phyloP scores from a whole-genome alignment of 2,888 invertebrate species.

The Acheta domesticus region DNA sequence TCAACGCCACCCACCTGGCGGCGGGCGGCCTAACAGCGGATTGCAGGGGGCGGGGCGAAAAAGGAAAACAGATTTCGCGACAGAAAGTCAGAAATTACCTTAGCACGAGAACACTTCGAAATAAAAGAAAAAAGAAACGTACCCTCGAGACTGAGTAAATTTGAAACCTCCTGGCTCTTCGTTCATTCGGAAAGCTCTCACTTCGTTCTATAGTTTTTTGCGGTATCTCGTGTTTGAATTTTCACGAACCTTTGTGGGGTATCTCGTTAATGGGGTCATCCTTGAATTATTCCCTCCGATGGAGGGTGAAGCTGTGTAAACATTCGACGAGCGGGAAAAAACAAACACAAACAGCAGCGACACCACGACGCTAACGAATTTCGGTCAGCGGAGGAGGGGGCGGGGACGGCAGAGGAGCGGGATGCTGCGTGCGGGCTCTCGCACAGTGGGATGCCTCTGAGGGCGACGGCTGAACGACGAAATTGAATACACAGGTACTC shows the following conservation, averaged over 20 bases:
- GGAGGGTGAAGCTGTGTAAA: conserved; percentile 8
- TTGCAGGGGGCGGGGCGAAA: background rate
- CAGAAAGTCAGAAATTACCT: no score
- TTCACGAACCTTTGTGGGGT: background rate
- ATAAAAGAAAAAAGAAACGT: no score
- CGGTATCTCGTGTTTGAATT: conserved; percentile 10
- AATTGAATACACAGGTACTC: no score
- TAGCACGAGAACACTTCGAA: no score
- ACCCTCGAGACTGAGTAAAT: background rate
- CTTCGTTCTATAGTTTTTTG: background rate
- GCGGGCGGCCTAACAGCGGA: background rate
- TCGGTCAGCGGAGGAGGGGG: background rate
- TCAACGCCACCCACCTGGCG: background rate
- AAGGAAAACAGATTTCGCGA: background rate
- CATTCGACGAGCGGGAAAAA: background rate
- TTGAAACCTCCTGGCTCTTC: background rate
- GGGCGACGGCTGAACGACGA: no score
- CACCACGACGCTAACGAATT: conserved; percentile 9
- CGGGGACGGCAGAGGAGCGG: background rate
- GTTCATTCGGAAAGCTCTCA: background rate
- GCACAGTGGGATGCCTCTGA: no score
- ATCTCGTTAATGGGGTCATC: background rate
- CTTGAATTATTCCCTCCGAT: conserved; percentile 10
- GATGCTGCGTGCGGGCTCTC: no score
- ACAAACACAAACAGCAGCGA: background rate